Conservation (phyloP, 2,113 vertebrate genomes). For the Pluvialis apricaria region DNA sequence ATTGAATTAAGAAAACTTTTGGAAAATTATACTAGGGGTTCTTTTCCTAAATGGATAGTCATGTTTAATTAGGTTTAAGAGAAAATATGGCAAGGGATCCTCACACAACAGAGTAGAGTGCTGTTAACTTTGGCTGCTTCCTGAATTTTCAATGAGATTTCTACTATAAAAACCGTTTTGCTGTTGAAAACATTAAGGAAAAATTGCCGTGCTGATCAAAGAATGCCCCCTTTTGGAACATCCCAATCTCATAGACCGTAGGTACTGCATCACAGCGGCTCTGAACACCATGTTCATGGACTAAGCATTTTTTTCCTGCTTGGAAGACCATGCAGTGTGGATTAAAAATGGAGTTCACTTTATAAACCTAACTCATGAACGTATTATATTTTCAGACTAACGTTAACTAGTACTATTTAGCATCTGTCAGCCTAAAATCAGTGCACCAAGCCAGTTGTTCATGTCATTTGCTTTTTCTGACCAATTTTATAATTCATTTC, state of each 20-base stretch:
- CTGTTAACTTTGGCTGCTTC: constrained; percentile 52
- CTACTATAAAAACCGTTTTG: neutral
- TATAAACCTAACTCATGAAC: neutral
- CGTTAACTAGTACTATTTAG: neutral
- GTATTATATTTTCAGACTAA: neutral
- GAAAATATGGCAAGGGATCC: constrained; percentile 41
- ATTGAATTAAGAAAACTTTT: constrained; percentile 2
- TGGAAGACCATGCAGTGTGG: neutral
- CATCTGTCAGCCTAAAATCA: neutral
- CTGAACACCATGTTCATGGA: neutral
- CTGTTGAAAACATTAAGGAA: neutral
- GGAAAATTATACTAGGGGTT: neutral
- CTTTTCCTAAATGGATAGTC: constrained; percentile 30
- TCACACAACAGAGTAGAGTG: constrained; percentile 33
- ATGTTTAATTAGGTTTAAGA: constrained; percentile 50
- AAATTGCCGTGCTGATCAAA: constrained; percentile 2
- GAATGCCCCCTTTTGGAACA: constrained; percentile 31
- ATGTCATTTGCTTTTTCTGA: neutral
- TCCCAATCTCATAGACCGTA: neutral
- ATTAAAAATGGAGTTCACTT: neutral
- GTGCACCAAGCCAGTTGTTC: neutral
- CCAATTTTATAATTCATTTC: neutral
- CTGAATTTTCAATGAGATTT: constrained; percentile 39
- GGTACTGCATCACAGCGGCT: neutral
- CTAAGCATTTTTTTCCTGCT: neutral